These are phyloP conservation scores for Acrobasis consociella DNA, from an alignment of 2,888 invertebrate genomes.

Conservation along the genomic window DNA sequence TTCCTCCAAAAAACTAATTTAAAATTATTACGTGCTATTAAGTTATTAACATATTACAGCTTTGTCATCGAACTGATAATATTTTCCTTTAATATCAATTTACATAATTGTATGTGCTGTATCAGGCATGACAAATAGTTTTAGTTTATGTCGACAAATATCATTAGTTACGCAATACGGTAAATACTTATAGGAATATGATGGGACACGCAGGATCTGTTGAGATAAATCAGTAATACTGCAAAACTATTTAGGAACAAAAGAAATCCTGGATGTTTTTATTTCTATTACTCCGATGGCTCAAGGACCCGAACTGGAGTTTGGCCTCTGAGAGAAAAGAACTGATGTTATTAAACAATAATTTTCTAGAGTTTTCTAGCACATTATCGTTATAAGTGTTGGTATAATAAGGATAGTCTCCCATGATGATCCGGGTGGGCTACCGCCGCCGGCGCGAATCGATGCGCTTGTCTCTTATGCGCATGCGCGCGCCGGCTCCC, in stretches of 20 bases:
- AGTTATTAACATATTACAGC: no score
- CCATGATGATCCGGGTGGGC: not conserved
- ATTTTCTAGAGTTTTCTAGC: not conserved
- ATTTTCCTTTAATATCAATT: not conserved
- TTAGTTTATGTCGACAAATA: not conserved
- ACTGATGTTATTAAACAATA: not conserved
- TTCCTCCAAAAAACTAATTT: no score
- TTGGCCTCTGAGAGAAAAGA: no score
- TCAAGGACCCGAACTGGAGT: no score
- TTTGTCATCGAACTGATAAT: no score
- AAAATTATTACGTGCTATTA: no score
- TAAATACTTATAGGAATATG: no score
- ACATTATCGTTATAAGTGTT: not conserved
- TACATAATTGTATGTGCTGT: not conserved
- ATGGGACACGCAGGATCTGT: no score
- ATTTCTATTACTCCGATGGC: no score
- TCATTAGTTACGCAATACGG: not conserved
- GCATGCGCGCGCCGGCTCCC: slow-evolving; percentile 65
- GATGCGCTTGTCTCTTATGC: slow-evolving; percentile 45
- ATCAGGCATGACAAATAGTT: not conserved
- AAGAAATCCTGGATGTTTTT: no score
- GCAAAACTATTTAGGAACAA: no score
- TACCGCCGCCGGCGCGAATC: slow-evolving; percentile 41
- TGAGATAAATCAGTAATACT: no score
- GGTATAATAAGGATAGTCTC: not conserved